phyloP scores from a whole-genome alignment of 2,113 vertebrate species.

The Salvelinus alpinus region DNA sequence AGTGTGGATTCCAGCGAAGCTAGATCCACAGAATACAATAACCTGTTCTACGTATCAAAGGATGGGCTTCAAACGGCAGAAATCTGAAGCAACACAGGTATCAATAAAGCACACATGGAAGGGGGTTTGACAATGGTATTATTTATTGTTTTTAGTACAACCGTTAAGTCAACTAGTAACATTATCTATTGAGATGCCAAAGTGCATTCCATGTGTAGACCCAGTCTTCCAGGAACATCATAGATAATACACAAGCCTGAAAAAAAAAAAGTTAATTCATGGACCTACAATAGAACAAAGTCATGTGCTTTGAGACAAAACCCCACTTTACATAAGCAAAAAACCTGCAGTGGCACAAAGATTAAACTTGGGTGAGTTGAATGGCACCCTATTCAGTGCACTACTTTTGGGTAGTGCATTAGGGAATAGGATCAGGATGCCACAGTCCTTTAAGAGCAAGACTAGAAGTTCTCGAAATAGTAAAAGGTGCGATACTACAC shows the following conservation, averaged over 20 bases:
- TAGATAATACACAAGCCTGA: slow-evolving; percentile 14
- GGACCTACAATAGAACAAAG: slow-evolving; percentile 42
- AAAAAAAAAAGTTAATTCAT: slow-evolving; percentile 41
- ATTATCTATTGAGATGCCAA: slow-evolving; percentile 47
- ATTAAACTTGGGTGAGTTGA: neutral
- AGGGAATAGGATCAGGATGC: too few relatives aligned
- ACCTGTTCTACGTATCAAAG: too few relatives aligned
- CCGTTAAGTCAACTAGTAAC: slow-evolving; percentile 60
- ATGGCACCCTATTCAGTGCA: too few relatives aligned
- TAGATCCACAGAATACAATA: too few relatives aligned
- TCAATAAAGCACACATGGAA: neutral
- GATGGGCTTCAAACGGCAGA: neutral
- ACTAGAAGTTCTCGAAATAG: too few relatives aligned
- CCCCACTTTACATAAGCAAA: slow-evolving; percentile 19
- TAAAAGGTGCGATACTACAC: slow-evolving; percentile 47
- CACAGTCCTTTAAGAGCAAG: neutral
- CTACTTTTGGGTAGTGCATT: too few relatives aligned
- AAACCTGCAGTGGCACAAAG: slow-evolving; percentile 36
- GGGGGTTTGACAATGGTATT: neutral
- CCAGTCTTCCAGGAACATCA: slow-evolving; percentile 33
- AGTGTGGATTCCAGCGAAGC: too few relatives aligned
- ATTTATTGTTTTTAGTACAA: slow-evolving; percentile 62
- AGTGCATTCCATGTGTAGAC: slow-evolving; percentile 55
- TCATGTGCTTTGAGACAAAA: slow-evolving; percentile 54
- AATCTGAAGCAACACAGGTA: neutral